phyloP scores from a whole-genome alignment of 2,113 vertebrate species.

The Mustela lutreola region DNA sequence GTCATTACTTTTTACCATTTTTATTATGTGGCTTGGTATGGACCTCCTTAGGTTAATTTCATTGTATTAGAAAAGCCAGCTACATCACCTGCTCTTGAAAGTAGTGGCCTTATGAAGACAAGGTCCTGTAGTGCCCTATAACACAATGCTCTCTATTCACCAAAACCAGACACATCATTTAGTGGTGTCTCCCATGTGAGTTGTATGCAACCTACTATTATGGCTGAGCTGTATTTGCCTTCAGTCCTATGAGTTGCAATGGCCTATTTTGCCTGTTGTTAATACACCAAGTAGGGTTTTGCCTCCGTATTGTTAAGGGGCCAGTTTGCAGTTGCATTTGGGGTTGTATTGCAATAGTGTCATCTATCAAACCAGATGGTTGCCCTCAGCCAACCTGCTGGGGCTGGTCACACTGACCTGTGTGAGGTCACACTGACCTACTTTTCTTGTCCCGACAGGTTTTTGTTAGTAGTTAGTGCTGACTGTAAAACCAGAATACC shows the following conservation, averaged over 20 bases:
- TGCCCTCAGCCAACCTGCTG: background rate
- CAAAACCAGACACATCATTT: background rate
- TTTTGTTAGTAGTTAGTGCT: background rate
- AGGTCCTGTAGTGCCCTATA: background rate
- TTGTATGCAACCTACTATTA: background rate
- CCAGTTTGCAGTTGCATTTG: background rate
- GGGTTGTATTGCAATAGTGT: background rate
- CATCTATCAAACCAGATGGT: background rate
- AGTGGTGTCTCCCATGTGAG: background rate
- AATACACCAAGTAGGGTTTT: background rate
- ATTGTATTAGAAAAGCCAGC: background rate
- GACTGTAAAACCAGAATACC: background rate
- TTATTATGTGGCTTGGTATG: background rate
- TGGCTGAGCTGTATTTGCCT: background rate
- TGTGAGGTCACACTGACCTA: background rate
- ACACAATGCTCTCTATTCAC: background rate
- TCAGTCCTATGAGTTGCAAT: background rate
- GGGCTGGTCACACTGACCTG: background rate
- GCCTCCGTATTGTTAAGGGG: background rate
- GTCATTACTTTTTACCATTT: background rate
- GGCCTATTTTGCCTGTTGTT: background rate
- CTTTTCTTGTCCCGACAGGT: background rate
- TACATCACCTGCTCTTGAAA: background rate
- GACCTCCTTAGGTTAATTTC: background rate
- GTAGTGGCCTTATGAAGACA: background rate